Evolutionary conservation across 2,888 invertebrate species (phyloP), one percentile per base, ranked within the genome.

Genomic region (Agrochola lota): DNA sequence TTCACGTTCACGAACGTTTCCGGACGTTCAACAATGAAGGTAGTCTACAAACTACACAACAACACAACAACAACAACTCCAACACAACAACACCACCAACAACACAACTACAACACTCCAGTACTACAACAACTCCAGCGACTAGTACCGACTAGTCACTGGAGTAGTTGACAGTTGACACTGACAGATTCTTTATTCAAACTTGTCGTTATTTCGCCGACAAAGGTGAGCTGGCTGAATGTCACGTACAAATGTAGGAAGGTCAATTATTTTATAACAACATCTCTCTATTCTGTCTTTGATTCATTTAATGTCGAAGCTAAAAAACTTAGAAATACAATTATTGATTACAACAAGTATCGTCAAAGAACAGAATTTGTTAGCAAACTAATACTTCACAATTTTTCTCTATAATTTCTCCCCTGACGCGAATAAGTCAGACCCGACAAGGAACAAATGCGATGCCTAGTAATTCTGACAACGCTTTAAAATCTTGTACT

Each of bases 401-500:
- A 8, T n/a, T 23, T 62, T 30, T 15, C n/a, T 74, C 1, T 23
- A 30, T 26, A 17, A 78, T 49, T 11, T 30, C n/a, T 8, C 23
- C 26, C 9, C 26, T 26, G 23, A 46, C 35, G 35, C n/a, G 6
- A 63, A 60, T 40, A 49, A 55, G 6, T 17, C 15, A 26, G 4
- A 78, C 57, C 5, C 17, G 26, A 74, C 59, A 74, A 74, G 55
- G n/a, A 52, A 66, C 20, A 59, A 35, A n/a, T 15, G 8, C 2
- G 12, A 69, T 40, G 26, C 49, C 66, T 57, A 78, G 15, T 35
- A 62, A 69, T 57, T 49, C 78, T 57, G 3, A 72, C 15, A 73
- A 76, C 26, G 52, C 71, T 78, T 71, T 84, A 9, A 87, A 76
- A 87, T 86, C 74, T 83, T 77, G 40, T 68, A 52, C 46, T 26